Base-by-base conservation (phyloP, 2,888 invertebrate species). In the Meghimatium bilineatum region DNA sequence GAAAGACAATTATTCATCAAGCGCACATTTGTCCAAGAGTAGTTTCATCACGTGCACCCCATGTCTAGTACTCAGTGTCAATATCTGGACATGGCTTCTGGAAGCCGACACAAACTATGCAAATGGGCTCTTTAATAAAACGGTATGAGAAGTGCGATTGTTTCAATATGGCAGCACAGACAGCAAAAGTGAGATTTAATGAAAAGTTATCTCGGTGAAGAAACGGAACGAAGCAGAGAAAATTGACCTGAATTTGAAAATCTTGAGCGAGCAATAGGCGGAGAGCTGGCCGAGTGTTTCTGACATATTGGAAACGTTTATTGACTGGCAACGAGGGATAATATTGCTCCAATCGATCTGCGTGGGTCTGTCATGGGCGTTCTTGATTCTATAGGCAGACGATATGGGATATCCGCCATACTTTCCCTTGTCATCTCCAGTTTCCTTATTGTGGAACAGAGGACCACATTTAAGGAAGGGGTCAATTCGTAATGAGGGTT, bases 101-200 rank as follows among this genome's bases (percentile, higher is more conserved):
- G 17, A 23, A 38, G n/a, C 36, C 60, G 83, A 78, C 60, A 83
- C 52, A 56, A 77, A 75, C 83, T 83, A 83, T 83, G 83, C 83
- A 77, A 83, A 83, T 78, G 77, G n/a, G 36, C 81, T 78, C 83
- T 83, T 83, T 77, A 83, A 77, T 77, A 83, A 83, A 83, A 82
- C 77, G 71, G 78, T 83, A 83, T 77, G 77, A 38, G 78, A 71
- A 78, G 83, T 77, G 83, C 77, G 83, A 83, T 83, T 83, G 77
- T 83, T 83, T 78, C 83, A 83, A 83, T 77, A 77, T 83, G 77
- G 83, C 83, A 56, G 38, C 77, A 23, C 32, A 49, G 78, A 83
- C 78, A 83, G 69, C 71, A 38, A 60, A 78, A 83, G 83, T 83
- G 83, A 66, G 83, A 78, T 78, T 83, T 83, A 83, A 83, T 83